These are phyloP conservation scores for Craseonycteris thonglongyai DNA, from an alignment of 2,113 vertebrate species.

Conservation along the genomic window DNA sequence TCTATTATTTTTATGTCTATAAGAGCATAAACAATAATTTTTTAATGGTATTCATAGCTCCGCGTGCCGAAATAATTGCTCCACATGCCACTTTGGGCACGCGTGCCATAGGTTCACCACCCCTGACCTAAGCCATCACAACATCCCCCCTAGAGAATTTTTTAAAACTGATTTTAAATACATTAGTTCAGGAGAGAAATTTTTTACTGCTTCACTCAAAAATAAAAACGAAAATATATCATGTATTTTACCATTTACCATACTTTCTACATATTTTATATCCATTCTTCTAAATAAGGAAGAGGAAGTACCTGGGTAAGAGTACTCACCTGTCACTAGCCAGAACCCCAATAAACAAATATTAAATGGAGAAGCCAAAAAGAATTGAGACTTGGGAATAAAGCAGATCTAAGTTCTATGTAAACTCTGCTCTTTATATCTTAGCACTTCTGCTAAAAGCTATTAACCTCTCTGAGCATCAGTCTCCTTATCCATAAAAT, in stretches of 20 bases:
- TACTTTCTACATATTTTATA: not conserved
- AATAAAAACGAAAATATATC: not conserved
- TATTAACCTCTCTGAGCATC: not conserved
- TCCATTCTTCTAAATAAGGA: not conserved
- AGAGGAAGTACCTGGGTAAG: not conserved
- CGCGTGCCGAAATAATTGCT: no score
- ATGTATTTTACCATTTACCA: not conserved
- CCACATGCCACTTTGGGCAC: no score
- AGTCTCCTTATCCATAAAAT: not conserved
- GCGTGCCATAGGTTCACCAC: no score
- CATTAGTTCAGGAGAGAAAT: slow-evolving; percentile 14
- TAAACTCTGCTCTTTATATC: not conserved
- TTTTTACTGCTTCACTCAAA: not conserved
- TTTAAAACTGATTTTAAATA: slow-evolving; percentile 15
- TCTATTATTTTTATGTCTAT: no score
- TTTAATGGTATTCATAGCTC: no score
- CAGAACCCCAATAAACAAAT: not conserved
- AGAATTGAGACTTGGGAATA: not conserved
- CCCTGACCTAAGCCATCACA: no score
- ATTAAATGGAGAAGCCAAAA: not conserved
- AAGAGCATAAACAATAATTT: no score
- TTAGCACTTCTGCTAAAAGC: not conserved
- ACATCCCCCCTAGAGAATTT: not conserved
- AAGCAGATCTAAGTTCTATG: not conserved
- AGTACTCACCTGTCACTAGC: not conserved